These are phyloP conservation scores for Spialia ferax DNA, from an alignment of 2,888 invertebrate species.

Conservation along the genomic window DNA sequence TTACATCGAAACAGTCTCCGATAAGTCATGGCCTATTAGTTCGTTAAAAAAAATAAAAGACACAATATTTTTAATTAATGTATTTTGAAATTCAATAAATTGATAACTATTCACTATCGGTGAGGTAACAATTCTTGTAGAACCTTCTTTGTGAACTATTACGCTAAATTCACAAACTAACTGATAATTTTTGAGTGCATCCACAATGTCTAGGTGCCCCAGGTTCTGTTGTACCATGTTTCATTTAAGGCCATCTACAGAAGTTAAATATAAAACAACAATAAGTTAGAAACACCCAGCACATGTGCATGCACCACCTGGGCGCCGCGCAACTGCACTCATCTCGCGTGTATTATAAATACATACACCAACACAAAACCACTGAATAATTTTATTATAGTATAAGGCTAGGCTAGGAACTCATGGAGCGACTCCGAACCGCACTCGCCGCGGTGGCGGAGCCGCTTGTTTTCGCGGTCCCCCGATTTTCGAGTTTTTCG, in stretches of 20 bases:
- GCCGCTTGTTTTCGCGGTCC: too few relatives aligned
- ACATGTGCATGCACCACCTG: slow-evolving; percentile 53
- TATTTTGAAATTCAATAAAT: slow-evolving; percentile 81
- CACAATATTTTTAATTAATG: slow-evolving; percentile 64
- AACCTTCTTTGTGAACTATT: slow-evolving; percentile 73
- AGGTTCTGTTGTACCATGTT: slow-evolving; percentile 31
- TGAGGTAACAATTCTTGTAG: slow-evolving; percentile 84
- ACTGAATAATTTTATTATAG: too few relatives aligned
- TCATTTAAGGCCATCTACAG: slow-evolving; percentile 4
- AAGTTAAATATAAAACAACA: slow-evolving; percentile 34
- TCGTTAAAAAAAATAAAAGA: slow-evolving; percentile 29
- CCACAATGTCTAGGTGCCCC: slow-evolving; percentile 54
- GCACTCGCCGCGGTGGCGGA: too few relatives aligned
- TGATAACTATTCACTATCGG: slow-evolving; percentile 83
- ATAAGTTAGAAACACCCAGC: slow-evolving; percentile 57
- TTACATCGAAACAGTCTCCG: neutral
- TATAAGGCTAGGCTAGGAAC: too few relatives aligned
- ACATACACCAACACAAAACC: too few relatives aligned
- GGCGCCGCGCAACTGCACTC: neutral
- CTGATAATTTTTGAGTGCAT: slow-evolving; percentile 69
- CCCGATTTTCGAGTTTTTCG: too few relatives aligned
- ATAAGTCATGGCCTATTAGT: slow-evolving; percentile 24
- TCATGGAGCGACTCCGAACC: too few relatives aligned
- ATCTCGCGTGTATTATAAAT: neutral
- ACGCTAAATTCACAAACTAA: slow-evolving; percentile 76